These are phyloP conservation scores for Tonatia bakeri DNA, from an alignment of 2,113 vertebrate genomes.

Conservation along the genomic window DNA sequence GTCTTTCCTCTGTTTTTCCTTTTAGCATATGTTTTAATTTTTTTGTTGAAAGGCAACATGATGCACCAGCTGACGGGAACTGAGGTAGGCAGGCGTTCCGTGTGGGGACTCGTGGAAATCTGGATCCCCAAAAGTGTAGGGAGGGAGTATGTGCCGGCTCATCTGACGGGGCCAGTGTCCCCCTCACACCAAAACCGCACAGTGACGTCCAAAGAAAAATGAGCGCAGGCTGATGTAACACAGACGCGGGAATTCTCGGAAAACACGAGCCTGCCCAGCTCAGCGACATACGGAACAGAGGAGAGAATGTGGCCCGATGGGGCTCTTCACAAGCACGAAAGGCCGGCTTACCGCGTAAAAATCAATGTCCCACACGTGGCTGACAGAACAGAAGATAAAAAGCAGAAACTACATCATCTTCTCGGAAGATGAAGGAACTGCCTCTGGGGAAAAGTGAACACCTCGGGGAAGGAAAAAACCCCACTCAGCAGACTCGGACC, in stretches of 20 bases:
- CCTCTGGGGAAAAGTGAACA: neutral
- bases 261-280: neutral
- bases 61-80: neutral
- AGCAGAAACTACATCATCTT: neutral
- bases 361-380: neutral
- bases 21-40: neutral
- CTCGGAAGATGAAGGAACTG: neutral
- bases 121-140: neutral
- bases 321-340: neutral
- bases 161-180: neutral
- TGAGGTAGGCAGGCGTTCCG: neutral
- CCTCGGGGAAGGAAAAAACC: neutral
- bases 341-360: neutral
- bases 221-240: neutral
- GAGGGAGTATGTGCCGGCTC: too few species aligned
- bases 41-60: neutral
- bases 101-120: neutral
- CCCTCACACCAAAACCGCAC: neutral
- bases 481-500: too few species aligned
- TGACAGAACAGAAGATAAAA: neutral
- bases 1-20: neutral
- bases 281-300: neutral
- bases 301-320: neutral
- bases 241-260: neutral
- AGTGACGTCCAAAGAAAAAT: neutral